Percentiles rank a stretch among this genome's conserved stretches.
phyloP scores from a whole-genome alignment of 2,888 invertebrate species.

The Hypselothyrea guttata region DNA sequence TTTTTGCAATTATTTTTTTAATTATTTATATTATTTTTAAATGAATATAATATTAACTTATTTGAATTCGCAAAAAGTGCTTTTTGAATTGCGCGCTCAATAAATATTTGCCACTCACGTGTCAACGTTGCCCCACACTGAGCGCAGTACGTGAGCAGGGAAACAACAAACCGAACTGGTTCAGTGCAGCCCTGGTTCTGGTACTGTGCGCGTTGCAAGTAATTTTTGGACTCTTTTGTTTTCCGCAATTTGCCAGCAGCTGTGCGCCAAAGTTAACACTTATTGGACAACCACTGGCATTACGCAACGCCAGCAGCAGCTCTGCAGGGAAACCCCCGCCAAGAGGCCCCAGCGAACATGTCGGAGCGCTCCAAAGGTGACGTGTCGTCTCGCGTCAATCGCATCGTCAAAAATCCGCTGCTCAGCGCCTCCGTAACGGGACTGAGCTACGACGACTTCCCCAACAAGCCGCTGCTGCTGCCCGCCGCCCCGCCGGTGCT shows the following conservation, averaged over 20 bases:
- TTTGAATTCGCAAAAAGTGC: too few relatives aligned
- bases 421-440: conserved; percentile 89
- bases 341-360: conserved; percentile 61
- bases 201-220: conserved; percentile 53
- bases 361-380: conserved; percentile 82
- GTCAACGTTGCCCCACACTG: too few relatives aligned
- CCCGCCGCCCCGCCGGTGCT: conserved; percentile 84
- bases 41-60: too few relatives aligned
- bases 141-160: too few relatives aligned
- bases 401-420: conserved; percentile 86
- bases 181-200: conserved; percentile 46
- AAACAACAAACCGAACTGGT: too few relatives aligned
- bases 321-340: conserved; percentile 6
- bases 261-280: conserved; percentile 17
- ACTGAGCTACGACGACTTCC: conserved; percentile 88
- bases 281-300: conserved; percentile 9
- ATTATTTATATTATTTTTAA: too few relatives aligned
- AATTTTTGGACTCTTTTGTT: conserved; percentile 41
- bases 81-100: too few relatives aligned
- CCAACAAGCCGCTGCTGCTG: conserved; percentile 87
- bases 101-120: too few relatives aligned
- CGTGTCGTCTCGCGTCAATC: conserved; percentile 77
- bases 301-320: conserved; percentile 23
- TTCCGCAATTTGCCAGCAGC: conserved; percentile 23
- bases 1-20: too few relatives aligned